Conservation (phyloP, 2,888 invertebrate genomes). For the Imbricaverruca yamaguchii region DNA sequence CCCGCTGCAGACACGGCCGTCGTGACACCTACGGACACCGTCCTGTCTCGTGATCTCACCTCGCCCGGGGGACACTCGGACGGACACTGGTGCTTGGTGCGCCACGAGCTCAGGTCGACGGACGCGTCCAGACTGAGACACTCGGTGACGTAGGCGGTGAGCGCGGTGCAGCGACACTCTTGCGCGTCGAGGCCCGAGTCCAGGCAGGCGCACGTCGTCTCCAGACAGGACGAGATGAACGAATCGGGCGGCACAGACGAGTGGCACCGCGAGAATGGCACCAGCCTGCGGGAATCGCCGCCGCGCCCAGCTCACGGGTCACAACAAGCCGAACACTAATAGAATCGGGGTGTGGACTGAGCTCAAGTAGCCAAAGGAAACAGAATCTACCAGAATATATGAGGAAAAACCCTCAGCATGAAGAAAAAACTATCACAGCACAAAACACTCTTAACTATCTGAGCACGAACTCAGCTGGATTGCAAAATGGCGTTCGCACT, state of each 20-base stretch:
- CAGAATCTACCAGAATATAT: no score
- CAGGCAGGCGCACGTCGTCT: constrained; percentile 66
- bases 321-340: no score
- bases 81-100: constrained; percentile 35
- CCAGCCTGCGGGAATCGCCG: constrained; percentile 45
- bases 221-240: constrained; percentile 63
- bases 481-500: no score
- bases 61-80: constrained; percentile 63
- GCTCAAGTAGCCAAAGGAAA: no score
- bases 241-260: constrained; percentile 55
- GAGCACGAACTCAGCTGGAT: no score
- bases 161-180: constrained; percentile 59
- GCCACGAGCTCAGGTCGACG: constrained; percentile 53
- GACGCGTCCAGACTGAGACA: constrained; percentile 58
- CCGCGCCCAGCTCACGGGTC: constrained; percentile 24
- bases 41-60: constrained; percentile 40
- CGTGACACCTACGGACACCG: no score
- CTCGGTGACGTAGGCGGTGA: constrained; percentile 63
- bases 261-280: constrained; percentile 56
- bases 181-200: constrained; percentile 40
- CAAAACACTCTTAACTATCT: no score
- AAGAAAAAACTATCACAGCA: no score
- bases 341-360: no score
- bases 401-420: no score
- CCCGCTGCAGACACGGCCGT: no score